Conservation (phyloP, 2,113 vertebrate species). For the Alexandromys fortis region DNA sequence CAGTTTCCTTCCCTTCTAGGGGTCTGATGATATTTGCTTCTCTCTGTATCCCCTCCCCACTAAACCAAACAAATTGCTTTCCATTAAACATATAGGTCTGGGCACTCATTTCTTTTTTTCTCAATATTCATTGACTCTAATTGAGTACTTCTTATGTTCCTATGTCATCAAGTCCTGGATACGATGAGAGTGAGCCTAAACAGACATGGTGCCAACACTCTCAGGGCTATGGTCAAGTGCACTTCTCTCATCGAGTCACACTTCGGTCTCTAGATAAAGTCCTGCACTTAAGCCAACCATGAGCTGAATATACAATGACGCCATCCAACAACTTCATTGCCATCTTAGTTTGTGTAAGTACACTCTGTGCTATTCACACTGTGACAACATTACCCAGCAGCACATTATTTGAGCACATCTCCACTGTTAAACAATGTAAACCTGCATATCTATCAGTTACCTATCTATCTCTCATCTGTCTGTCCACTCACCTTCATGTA, state of each 20-base stretch:
- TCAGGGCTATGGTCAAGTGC: slow-evolving; percentile 21
- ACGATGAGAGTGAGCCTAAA: slow-evolving; percentile 17
- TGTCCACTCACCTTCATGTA: background rate
- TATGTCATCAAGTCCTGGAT: background rate
- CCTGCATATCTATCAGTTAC: too few species aligned
- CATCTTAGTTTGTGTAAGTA: background rate
- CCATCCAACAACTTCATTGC: background rate
- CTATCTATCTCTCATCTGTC: too few species aligned
- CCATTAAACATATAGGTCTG: slow-evolving; percentile 16
- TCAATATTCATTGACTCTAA: slow-evolving; percentile 56
- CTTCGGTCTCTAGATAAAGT: background rate
- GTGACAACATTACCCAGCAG: background rate
- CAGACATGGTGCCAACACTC: background rate
- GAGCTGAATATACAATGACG: background rate
- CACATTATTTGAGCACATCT: background rate
- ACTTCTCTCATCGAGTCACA: background rate
- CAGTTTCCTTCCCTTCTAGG: background rate
- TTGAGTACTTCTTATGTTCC: slow-evolving; percentile 47
- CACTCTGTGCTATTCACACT: background rate
- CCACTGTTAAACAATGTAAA: background rate
- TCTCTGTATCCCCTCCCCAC: background rate
- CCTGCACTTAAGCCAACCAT: background rate
- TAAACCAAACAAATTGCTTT: slow-evolving; percentile 10
- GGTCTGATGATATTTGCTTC: background rate
- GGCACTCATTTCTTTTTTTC: slow-evolving; percentile 46